Evolutionary conservation across 2,113 vertebrate genomes (phyloP).

Genomic region (Hemiprocne comata): DNA sequence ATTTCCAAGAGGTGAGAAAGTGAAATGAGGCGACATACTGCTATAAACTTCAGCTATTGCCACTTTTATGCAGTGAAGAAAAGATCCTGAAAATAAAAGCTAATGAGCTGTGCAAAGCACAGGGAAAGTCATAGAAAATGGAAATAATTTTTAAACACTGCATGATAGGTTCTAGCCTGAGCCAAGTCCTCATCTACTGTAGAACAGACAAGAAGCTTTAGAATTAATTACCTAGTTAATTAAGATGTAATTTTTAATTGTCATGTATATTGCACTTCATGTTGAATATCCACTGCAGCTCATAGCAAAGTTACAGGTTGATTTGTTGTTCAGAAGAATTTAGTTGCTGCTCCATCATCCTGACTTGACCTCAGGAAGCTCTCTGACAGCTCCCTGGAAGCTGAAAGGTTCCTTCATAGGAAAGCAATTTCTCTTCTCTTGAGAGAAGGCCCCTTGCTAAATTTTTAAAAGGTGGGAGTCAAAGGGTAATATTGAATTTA

Average conservation of each 20-base stretch:
- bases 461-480: background rate
- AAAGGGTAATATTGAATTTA: background rate
- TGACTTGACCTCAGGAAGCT: background rate
- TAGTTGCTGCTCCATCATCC: background rate
- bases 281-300: background rate
- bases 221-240: slow-evolving; percentile 63
- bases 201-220: background rate
- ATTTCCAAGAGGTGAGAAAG: background rate
- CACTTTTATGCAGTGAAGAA: background rate
- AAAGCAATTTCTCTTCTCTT: background rate
- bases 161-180: background rate
- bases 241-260: slow-evolving; percentile 63
- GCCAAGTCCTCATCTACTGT: background rate
- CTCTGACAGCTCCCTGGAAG: background rate
- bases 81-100: slow-evolving; percentile 29
- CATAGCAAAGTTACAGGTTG: background rate
- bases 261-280: slow-evolving; percentile 2
- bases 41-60: background rate
- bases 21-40: background rate
- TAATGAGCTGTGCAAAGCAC: slow-evolving; percentile 24
- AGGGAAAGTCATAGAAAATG: background rate
- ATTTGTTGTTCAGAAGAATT: slow-evolving; percentile 14
- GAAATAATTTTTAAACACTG: slow-evolving; percentile 20
- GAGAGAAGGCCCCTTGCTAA: background rate
- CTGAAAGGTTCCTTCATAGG: background rate